phyloP scores from a whole-genome alignment of 2,113 vertebrate genomes.

The Paradoxurus hermaphroditus region DNA sequence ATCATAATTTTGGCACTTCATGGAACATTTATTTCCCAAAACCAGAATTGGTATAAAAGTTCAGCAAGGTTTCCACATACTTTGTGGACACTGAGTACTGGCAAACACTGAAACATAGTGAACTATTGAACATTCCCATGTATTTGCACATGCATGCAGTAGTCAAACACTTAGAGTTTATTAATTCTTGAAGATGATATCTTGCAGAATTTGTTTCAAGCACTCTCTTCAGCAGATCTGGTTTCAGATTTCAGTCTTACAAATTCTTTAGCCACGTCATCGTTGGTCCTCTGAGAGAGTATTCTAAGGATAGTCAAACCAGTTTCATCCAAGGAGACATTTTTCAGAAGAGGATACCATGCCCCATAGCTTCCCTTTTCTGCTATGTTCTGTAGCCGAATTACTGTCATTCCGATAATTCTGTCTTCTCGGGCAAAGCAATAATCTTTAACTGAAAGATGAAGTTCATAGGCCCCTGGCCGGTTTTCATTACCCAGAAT shows the following conservation, averaged over 20 bases:
- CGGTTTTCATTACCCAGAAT: slow-evolving; percentile 91
- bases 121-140: slow-evolving; percentile 93
- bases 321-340: slow-evolving; percentile 91
- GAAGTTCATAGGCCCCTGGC: slow-evolving; percentile 93
- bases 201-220: slow-evolving; percentile 76
- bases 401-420: slow-evolving; percentile 93
- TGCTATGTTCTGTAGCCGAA: slow-evolving; percentile 90
- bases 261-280: slow-evolving; percentile 98
- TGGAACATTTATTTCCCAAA: slow-evolving; percentile 94
- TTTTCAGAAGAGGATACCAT: slow-evolving; percentile 92
- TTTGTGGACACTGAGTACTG: slow-evolving; percentile 91
- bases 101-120: slow-evolving; percentile 94
- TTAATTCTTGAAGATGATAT: slow-evolving; percentile 45
- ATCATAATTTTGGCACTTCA: slow-evolving; percentile 97
- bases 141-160: slow-evolving; percentile 97
- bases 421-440: slow-evolving; percentile 98
- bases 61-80: slow-evolving; percentile 89
- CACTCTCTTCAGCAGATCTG: slow-evolving; percentile 90
- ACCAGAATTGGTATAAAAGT: slow-evolving; percentile 91
- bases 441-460: slow-evolving; percentile 97
- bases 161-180: slow-evolving; percentile 84
- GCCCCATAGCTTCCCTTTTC: slow-evolving; percentile 88
- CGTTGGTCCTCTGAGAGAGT: slow-evolving; percentile 96
- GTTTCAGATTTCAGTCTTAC: slow-evolving; percentile 97
- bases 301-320: slow-evolving; percentile 97